These are phyloP conservation scores for Lasioglossum calceatum DNA, from an alignment of 2,888 invertebrate genomes.

Conservation along the genomic window DNA sequence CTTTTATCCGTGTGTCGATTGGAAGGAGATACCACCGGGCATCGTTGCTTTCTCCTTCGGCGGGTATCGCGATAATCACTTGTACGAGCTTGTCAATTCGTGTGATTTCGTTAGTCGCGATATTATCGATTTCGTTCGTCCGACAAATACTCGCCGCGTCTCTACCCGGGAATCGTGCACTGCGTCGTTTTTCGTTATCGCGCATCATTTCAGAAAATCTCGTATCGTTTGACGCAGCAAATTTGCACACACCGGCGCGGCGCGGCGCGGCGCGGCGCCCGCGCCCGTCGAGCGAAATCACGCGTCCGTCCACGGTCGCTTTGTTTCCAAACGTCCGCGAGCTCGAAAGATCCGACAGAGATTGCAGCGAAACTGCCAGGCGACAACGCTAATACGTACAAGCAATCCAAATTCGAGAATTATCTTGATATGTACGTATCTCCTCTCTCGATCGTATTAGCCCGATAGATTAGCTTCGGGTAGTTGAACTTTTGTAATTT, in stretches of 20 bases:
- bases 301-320: background rate
- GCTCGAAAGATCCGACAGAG: background rate
- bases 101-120: slow-evolving; percentile 64
- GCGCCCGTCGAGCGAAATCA: slow-evolving; percentile 9
- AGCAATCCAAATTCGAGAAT: background rate
- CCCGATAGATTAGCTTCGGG: background rate
- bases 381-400: background rate
- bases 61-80: slow-evolving; percentile 53
- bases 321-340: background rate
- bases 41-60: slow-evolving; percentile 39
- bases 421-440: background rate
- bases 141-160: slow-evolving; percentile 59
- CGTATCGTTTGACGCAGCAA: slow-evolving; percentile 46
- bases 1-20: slow-evolving; percentile 47
- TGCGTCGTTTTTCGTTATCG: slow-evolving; percentile 48
- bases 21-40: slow-evolving; percentile 41
- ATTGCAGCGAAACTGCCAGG: background rate
- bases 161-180: slow-evolving; percentile 33
- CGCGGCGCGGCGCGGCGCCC: too few relatives aligned
- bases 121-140: slow-evolving; percentile 56
- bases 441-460: background rate
- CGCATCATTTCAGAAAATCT: slow-evolving; percentile 52
- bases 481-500: background rate
- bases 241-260: slow-evolving; percentile 32
- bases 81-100: slow-evolving; percentile 58